Evolutionary conservation across 2,113 vertebrate species (phyloP), one percentile per base, ranked within the genome.

Genomic region (Manacus vitellinus): DNA sequence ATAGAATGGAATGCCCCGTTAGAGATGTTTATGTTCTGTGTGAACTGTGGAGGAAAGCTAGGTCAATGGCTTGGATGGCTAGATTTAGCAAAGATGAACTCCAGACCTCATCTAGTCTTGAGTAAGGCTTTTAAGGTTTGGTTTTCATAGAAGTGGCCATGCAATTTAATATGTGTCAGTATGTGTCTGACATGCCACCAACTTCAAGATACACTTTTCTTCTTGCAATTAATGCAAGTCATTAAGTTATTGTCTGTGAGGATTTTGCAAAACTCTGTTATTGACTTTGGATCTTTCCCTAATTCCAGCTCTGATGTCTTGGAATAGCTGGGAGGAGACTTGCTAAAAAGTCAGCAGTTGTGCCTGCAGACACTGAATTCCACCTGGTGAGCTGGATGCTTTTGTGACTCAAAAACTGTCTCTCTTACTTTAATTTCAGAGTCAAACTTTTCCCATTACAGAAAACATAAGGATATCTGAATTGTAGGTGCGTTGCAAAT

Each of bases 271-370:
- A 88, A 3, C 31, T 84, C 62, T 66, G 0, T 18, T 80, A 17
- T 28, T 87, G 33, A 27, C 10, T 61, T 85, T 71, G 58, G 18
- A 66, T 37, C 13, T 68, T 63, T 37, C 9, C 15, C 22, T 46
- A 13, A 43, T 59, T 88, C 24, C 35, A 82, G 15, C 5, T 78
- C 63, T 89, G 18, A 41, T 63, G 39, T 51, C 23, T 74, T 62
- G 23, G 17, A 5, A 6, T 37, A 31, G 12, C 33, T 44, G 41
- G 1, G 4, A 18, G 4, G 9, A 28, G 19, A 9, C 3, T 54
- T 44, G 43, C 6, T 56, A 37, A 87, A 63, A 89, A 51, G 9
- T 46, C n/a, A 67, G 17, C 35, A 37, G 17, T 8, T 59, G 22
- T 59, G 25, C 23, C 46, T 6, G 3, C 18, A 67, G 33, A 44